phyloP scores from a whole-genome alignment of 2,888 invertebrate genomes.

The Eugnorisma glareosa region DNA sequence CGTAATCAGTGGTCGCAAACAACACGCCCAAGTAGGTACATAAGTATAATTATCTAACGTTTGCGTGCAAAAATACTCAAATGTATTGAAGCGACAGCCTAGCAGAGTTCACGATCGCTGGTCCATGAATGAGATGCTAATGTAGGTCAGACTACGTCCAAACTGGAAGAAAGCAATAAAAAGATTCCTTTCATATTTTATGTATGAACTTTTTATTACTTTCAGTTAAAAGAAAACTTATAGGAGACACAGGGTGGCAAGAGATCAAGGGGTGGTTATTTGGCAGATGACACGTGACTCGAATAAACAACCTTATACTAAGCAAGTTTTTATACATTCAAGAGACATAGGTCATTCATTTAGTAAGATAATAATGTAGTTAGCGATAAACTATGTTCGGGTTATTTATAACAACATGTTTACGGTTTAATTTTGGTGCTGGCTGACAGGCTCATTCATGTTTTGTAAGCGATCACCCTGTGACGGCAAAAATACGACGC shows the following conservation, averaged over 20 bases:
- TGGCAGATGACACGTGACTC: conserved; percentile 35
- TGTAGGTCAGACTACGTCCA: conserved; percentile 21
- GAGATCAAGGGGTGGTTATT: conserved; percentile 10
- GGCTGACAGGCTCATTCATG: conserved; percentile 67
- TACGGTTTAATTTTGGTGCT: conserved; percentile 71
- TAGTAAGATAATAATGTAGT: conserved; percentile 61
- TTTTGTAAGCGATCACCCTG: conserved; percentile 60
- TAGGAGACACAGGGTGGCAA: background rate
- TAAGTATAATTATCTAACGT: background rate
- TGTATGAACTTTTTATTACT: conserved; percentile 35
- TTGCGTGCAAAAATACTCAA: conserved; percentile 25
- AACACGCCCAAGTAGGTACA: conserved; percentile 4
- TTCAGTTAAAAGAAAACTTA: conserved; percentile 5
- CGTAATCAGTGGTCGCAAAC: conserved; percentile 38
- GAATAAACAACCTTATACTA: conserved; percentile 53
- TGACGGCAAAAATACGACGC: conserved; percentile 52
- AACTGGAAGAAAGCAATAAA: background rate
- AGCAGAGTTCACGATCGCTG: conserved; percentile 1
- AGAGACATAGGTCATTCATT: conserved; percentile 65
- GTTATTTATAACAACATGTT: conserved; percentile 80
- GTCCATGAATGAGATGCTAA: conserved; percentile 29
- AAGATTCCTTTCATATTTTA: conserved; percentile 28
- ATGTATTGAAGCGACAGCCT: background rate
- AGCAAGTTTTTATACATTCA: conserved; percentile 51
- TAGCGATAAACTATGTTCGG: conserved; percentile 75